These are phyloP conservation scores for Syngnathus acus DNA, from an alignment of 2,797 vertebrate species.

Conservation along the genomic window DNA sequence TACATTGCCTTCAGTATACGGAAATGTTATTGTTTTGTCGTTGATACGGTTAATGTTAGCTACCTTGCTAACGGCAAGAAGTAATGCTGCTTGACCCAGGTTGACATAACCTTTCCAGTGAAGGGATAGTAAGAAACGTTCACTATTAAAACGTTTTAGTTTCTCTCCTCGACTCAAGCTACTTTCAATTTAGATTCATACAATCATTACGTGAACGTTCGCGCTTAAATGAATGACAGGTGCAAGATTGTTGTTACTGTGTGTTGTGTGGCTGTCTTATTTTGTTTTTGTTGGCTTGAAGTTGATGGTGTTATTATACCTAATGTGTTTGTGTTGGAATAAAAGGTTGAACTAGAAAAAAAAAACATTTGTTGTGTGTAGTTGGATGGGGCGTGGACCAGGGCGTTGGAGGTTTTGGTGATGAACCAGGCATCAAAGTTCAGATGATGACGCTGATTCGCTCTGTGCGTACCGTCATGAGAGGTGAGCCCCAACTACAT, in stretches of 20 bases:
- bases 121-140: too few species aligned
- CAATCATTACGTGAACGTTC: background rate
- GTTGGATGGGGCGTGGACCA: constrained; percentile 92
- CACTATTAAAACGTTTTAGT: too few species aligned
- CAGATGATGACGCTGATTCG: constrained; percentile 86
- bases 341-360: too few species aligned
- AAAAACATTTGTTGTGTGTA: constrained; percentile 29
- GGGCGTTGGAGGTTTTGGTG: constrained; percentile 88
- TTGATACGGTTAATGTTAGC: background rate
- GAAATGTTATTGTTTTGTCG: background rate
- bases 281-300: too few species aligned
- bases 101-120: too few species aligned
- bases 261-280: background rate
- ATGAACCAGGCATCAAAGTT: constrained; percentile 88
- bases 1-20: background rate
- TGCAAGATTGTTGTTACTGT: background rate
- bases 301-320: too few species aligned
- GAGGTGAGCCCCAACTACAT: constrained; percentile 64
- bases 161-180: too few species aligned
- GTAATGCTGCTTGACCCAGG: background rate
- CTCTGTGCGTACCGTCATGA: constrained; percentile 89
- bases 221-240: background rate
- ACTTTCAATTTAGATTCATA: too few species aligned
- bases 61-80: background rate
- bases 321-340: too few species aligned